phyloP scores from a whole-genome alignment of 2,888 invertebrate species.

The Cremastobaeus sp. region DNA sequence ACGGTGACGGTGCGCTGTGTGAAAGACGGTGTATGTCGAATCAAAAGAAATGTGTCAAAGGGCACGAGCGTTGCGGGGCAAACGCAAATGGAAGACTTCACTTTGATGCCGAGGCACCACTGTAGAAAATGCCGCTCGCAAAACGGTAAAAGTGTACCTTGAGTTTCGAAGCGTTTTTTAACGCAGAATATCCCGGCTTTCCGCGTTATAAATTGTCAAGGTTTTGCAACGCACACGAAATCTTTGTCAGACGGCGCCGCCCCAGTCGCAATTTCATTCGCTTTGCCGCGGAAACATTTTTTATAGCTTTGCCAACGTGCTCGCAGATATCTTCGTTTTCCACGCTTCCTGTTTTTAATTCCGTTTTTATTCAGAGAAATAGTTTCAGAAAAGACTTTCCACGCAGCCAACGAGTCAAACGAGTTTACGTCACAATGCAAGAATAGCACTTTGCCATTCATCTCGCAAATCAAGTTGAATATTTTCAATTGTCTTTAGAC shows the following conservation, averaged over 20 bases:
- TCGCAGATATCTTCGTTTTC: conserved; percentile 31
- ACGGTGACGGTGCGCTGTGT: conserved; percentile 41
- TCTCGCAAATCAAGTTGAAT: too few species aligned
- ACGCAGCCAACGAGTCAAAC: too few species aligned
- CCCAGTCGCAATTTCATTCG: conserved; percentile 57
- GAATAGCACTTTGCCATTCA: too few species aligned
- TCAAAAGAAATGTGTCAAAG: conserved; percentile 76
- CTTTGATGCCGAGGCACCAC: conserved; percentile 68
- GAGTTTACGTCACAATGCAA: too few species aligned
- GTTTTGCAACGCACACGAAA: conserved; percentile 46
- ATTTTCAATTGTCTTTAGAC: too few species aligned
- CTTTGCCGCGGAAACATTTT: conserved; percentile 54
- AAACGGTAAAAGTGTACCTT: conserved; percentile 59
- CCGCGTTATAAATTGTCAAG: conserved; percentile 60
- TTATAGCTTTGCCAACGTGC: conserved; percentile 40
- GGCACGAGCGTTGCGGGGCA: conserved; percentile 65
- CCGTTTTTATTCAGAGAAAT: conserved; percentile 28
- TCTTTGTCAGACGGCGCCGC: conserved; percentile 52
- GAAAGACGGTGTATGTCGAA: conserved; percentile 67
- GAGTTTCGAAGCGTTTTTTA: conserved; percentile 58
- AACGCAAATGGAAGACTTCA: conserved; percentile 70
- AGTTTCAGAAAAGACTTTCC: too few species aligned
- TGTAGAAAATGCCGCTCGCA: conserved; percentile 57
- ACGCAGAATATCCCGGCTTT: conserved; percentile 49
- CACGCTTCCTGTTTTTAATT: conserved; percentile 43